Evolutionary conservation across 2,888 invertebrate species (phyloP).

Genomic region (Agrypnus murinus): DNA sequence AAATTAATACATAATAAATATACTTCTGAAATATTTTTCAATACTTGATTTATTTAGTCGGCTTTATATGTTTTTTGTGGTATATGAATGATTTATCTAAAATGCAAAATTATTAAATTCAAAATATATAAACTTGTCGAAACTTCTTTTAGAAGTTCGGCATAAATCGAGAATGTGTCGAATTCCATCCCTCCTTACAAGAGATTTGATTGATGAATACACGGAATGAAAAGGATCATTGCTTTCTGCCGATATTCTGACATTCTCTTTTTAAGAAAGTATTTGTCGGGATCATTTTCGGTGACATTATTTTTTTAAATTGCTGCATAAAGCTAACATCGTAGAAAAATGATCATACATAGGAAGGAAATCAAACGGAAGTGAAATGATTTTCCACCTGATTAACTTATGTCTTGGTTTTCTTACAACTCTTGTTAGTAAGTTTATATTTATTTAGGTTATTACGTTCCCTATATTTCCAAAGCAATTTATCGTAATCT

Average conservation of each 20-base stretch:
- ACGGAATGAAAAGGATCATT: slow-evolving; percentile 28
- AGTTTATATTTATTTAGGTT: not conserved
- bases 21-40: too few species aligned
- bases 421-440: slow-evolving; percentile 1
- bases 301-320: slow-evolving; percentile 26
- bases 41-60: too few species aligned
- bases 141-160: slow-evolving; percentile 6
- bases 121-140: not conserved
- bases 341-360: slow-evolving; percentile 37
- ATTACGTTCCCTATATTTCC: too few species aligned
- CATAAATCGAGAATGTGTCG: slow-evolving; percentile 4
- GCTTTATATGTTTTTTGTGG: too few species aligned
- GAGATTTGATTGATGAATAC: slow-evolving; percentile 32
- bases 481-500: too few species aligned
- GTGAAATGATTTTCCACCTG: slow-evolving; percentile 39
- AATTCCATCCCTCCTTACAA: slow-evolving; percentile 7
- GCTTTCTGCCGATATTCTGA: slow-evolving; percentile 25
- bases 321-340: slow-evolving; percentile 25
- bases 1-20: too few species aligned
- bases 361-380: slow-evolving; percentile 35
- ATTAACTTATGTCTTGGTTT: slow-evolving; percentile 35
- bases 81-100: too few species aligned
- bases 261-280: slow-evolving; percentile 14
- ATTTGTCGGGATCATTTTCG: slow-evolving; percentile 29
- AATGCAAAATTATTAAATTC: too few species aligned